phyloP scores from a whole-genome alignment of 2,888 invertebrate genomes.

The Beris morrisii region DNA sequence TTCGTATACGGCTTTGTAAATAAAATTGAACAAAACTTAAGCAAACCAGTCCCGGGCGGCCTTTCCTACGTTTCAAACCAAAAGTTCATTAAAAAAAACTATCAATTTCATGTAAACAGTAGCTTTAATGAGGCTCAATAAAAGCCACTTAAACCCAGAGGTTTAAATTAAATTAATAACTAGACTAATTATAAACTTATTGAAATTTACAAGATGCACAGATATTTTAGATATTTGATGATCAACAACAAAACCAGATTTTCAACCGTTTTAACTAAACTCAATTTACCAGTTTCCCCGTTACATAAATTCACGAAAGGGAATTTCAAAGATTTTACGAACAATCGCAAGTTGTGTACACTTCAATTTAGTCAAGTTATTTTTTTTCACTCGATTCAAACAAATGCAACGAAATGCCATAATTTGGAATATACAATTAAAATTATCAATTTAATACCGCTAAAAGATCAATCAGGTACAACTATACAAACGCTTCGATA shows the following conservation, averaged over 20 bases:
- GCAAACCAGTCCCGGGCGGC: too few species aligned
- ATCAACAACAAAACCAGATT: background rate
- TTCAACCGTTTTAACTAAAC: background rate
- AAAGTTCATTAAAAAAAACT: background rate
- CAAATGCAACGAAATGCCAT: conserved; percentile 1
- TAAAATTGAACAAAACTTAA: too few species aligned
- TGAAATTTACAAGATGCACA: conserved; percentile 28
- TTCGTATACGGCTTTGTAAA: too few species aligned
- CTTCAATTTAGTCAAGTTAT: background rate
- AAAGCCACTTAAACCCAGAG: conserved; percentile 11
- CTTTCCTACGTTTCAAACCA: too few species aligned
- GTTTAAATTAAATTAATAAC: conserved; percentile 17
- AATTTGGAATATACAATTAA: conserved; percentile 4
- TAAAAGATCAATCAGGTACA: conserved; percentile 30
- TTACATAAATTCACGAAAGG: background rate
- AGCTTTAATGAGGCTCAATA: conserved; percentile 23
- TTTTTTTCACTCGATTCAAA: background rate
- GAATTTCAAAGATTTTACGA: too few species aligned
- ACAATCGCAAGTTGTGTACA: too few species aligned
- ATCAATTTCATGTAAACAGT: conserved; percentile 14
- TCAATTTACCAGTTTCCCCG: background rate
- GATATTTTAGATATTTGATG: background rate
- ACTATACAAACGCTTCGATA: conserved; percentile 26
- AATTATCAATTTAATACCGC: conserved; percentile 20
- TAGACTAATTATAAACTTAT: conserved; percentile 24